Base-by-base conservation (phyloP, 2,888 invertebrate species). In the Apeira syringaria region DNA sequence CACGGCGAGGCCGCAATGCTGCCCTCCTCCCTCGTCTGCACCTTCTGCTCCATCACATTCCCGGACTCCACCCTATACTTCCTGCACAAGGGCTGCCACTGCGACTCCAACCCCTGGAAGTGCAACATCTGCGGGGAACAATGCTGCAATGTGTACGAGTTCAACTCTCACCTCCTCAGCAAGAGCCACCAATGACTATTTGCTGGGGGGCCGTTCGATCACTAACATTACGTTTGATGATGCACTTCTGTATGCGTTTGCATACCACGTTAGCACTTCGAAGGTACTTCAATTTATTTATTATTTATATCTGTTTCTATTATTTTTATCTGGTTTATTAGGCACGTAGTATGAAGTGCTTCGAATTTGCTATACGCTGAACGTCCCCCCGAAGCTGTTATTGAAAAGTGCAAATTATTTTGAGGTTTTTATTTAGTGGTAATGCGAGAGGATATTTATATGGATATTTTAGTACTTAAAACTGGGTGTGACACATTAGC, bases 121-220 rank as follows among this genome's bases (percentile, higher is more conserved):
- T 98, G 98, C 86, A 99, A 99, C 89, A 97, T 99, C 62, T 99
- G 99, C 82, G 98, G 98, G 32, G 97, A 97, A 80, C 95, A 96
- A 76, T 97, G 97, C 84, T 95, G 95, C 81, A 97, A 98, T 75
- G 96, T 98, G 39, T 98, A 98, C 88, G 98, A 98, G 84, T 99
- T 99, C 91, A 98, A 98, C 91, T 97, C 97, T 64, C 98, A 98
- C 92, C 92, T 98, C 77, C 91, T 98, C 61, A 97, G 97, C 87
- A 97, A 97, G 87, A 97, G 96, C 84, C 97, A 97, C 88, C 97
- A 97, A 92, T 94, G 90, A 91, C 84, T 85, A 82, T 79, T 83
- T 71, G 87, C 85, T 47, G 88, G 88, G 88, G 89, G 88, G 86
- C 71, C 83, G 86, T 80, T 79, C 72, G 73, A 74, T 64, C 73